A percentile compares a stretch with the other conserved stretches of the same genome.
These are phyloP conservation scores for Venturia canescens DNA, from an alignment of 1,140 invertebrate genomes.

Conservation along the genomic window DNA sequence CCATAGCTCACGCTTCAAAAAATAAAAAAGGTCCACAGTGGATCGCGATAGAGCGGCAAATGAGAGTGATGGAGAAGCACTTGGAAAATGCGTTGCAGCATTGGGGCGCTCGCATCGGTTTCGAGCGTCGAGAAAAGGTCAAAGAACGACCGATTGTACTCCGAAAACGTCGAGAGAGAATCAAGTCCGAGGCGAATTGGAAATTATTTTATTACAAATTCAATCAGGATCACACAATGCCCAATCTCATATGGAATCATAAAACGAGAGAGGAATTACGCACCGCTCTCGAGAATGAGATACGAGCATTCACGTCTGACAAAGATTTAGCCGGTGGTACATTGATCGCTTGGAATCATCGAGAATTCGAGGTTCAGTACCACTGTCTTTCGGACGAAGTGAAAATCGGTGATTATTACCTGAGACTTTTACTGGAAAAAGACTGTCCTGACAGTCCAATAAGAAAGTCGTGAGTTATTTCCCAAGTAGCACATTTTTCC, in stretches of 20 bases:
- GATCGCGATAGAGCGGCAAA: slow-evolving; percentile 83
- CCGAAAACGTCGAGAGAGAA: slow-evolving; percentile 91
- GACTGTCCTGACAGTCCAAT: slow-evolving; percentile 91
- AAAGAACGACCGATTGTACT: slow-evolving; percentile 90
- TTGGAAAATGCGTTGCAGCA: slow-evolving; percentile 90
- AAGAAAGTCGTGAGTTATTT: slow-evolving; percentile 87
- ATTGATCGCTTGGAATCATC: slow-evolving; percentile 98
- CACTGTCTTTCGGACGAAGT: slow-evolving; percentile 96
- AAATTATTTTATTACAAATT: slow-evolving; percentile 97
- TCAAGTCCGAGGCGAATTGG: slow-evolving; percentile 96
- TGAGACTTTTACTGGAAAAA: slow-evolving; percentile 95
- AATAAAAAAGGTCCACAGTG: slow-evolving; percentile 82
- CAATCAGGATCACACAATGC: slow-evolving; percentile 94
- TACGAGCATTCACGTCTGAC: slow-evolving; percentile 92
- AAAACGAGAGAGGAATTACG: slow-evolving; percentile 97
- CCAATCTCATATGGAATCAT: slow-evolving; percentile 99
- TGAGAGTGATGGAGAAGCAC: slow-evolving; percentile 88
- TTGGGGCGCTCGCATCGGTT: slow-evolving; percentile 89
- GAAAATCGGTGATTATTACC: slow-evolving; percentile 98
- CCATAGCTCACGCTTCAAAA: slow-evolving; percentile 87
- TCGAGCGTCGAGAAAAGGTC: slow-evolving; percentile 81
- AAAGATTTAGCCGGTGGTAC: slow-evolving; percentile 90
- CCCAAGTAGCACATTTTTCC: slow-evolving; percentile 43
- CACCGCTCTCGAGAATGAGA: slow-evolving; percentile 95
- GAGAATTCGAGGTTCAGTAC: slow-evolving; percentile 97